phyloP scores from a whole-genome alignment of 2,888 invertebrate genomes.

The Drosophila limbata region DNA sequence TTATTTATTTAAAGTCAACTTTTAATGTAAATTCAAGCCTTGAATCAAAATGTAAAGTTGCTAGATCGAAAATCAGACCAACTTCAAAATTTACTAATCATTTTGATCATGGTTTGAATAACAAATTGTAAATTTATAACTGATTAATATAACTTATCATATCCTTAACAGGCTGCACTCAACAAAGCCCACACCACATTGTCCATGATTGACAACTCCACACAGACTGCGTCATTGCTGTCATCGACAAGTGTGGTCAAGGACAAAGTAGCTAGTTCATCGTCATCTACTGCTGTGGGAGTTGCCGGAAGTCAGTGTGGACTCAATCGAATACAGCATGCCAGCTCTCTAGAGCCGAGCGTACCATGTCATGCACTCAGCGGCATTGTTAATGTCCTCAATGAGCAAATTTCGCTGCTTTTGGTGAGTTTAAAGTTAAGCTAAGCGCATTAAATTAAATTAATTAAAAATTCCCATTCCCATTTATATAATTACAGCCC shows the following conservation, averaged over 20 bases:
- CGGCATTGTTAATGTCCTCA: constrained; percentile 88
- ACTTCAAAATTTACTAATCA: too few relatives aligned
- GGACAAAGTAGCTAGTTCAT: constrained; percentile 39
- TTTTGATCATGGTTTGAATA: not conserved
- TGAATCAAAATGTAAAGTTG: too few relatives aligned
- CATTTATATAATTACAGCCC: constrained; percentile 86
- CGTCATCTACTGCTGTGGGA: constrained; percentile 7
- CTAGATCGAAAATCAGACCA: too few relatives aligned
- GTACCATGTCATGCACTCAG: constrained; percentile 88
- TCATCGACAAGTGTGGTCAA: constrained; percentile 11
- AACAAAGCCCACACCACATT: constrained; percentile 59
- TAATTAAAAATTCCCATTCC: constrained; percentile 10
- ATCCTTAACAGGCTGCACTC: constrained; percentile 56
- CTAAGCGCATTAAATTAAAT: not conserved
- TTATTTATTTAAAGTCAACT: too few relatives aligned
- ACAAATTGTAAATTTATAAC: not conserved
- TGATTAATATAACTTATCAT: not conserved
- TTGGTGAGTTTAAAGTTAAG: constrained; percentile 86
- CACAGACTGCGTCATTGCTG: constrained; percentile 60
- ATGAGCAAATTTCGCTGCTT: constrained; percentile 89
- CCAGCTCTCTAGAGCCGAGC: constrained; percentile 86
- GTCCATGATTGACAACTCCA: constrained; percentile 72
- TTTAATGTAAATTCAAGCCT: too few relatives aligned
- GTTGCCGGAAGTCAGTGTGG: constrained; percentile 70
- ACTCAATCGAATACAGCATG: constrained; percentile 85